These are phyloP conservation scores for Neocrepidodera transversa DNA, from an alignment of 2,888 invertebrate genomes.

Conservation along the genomic window DNA sequence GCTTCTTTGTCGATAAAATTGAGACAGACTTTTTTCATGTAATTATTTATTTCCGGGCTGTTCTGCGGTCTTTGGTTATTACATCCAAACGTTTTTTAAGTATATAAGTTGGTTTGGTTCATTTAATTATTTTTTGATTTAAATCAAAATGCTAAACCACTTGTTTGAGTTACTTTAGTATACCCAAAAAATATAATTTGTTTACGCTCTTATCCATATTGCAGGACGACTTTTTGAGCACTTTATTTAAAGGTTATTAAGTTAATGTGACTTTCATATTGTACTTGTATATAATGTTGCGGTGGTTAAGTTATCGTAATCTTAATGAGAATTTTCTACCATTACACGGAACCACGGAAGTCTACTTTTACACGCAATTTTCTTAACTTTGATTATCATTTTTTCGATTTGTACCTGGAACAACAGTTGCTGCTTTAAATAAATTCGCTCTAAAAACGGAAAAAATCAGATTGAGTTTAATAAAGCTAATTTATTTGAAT, in stretches of 20 bases:
- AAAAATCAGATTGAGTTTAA: not conserved
- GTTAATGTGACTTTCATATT: not conserved
- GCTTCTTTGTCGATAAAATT: too few species aligned
- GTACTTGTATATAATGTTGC: not conserved
- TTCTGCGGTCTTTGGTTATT: too few species aligned
- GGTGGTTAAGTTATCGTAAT: slow-evolving; percentile 11
- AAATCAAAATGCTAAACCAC: too few species aligned
- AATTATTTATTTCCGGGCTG: too few species aligned
- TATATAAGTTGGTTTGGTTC: too few species aligned
- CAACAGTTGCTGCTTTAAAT: not conserved
- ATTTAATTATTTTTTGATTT: too few species aligned
- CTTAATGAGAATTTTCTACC: slow-evolving; percentile 14
- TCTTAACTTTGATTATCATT: slow-evolving; percentile 9
- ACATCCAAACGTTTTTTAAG: too few species aligned
- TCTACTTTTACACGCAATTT: slow-evolving; percentile 9
- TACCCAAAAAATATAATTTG: too few species aligned
- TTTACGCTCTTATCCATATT: too few species aligned
- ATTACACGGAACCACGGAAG: slow-evolving; percentile 17
- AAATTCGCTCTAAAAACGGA: not conserved
- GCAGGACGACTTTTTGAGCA: not conserved
- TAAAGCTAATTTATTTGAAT: too few species aligned
- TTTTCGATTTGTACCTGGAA: slow-evolving; percentile 2
- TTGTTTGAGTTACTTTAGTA: too few species aligned
- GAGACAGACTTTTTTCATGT: too few species aligned
- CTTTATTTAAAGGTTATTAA: slow-evolving; percentile 2